Conservation (phyloP, 2,113 vertebrate species). For the Labeo rohita region DNA sequence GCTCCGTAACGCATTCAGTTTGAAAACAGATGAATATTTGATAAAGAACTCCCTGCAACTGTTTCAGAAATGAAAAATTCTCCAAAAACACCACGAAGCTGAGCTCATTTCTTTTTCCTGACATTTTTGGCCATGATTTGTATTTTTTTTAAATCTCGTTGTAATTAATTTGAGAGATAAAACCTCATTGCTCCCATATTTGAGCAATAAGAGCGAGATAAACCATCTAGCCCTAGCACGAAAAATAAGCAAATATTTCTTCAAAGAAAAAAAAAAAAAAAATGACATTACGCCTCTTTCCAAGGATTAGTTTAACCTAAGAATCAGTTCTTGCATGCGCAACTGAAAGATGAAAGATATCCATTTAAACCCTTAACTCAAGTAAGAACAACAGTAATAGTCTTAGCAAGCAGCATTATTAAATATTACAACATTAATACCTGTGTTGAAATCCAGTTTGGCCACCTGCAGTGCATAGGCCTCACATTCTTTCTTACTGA, state of each 20-base stretch:
- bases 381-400: neutral
- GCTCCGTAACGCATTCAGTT: neutral
- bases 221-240: neutral
- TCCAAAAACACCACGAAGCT: neutral
- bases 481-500: slow-evolving; percentile 99
- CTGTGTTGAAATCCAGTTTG: slow-evolving; percentile 96
- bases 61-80: neutral
- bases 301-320: neutral
- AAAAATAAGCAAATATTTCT: neutral
- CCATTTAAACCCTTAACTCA: neutral
- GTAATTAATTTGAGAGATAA: neutral
- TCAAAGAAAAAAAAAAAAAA: neutral
- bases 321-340: neutral
- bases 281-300: neutral
- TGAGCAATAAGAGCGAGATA: neutral
- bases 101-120: neutral
- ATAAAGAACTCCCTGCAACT: neutral
- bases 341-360: neutral
- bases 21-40: neutral
- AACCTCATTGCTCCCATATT: neutral
- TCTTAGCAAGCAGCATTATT: neutral
- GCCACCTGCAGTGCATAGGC: slow-evolving; percentile 97
- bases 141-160: neutral
- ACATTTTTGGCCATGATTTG: neutral
- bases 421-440: slow-evolving; percentile 67